A percentile compares a stretch with the other conserved stretches of the same genome.
These are phyloP conservation scores for Xenopus laevis DNA, from an alignment of 2,113 vertebrate species.

Conservation along the genomic window DNA sequence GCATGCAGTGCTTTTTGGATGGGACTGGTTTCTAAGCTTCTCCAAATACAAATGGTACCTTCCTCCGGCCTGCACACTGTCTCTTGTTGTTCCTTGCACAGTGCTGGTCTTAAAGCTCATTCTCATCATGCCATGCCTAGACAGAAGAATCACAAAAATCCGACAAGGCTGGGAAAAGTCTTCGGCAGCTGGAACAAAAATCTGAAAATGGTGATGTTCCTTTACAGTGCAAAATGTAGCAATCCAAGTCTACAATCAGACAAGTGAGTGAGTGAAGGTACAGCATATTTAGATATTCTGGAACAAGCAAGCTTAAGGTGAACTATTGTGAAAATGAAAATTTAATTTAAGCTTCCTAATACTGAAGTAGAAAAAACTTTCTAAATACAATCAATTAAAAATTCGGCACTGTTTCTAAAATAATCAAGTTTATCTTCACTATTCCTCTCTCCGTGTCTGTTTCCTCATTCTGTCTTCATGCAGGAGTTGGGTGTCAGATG, in stretches of 20 bases:
- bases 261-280: not conserved
- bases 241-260: no score
- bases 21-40: conserved; percentile 68
- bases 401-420: no score
- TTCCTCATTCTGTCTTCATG: no score
- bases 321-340: no score
- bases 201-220: conserved; percentile 52
- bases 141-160: conserved; percentile 71
- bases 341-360: no score
- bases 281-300: no score
- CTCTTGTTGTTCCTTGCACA: conserved; percentile 74
- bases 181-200: conserved; percentile 26
- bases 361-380: no score
- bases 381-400: no score
- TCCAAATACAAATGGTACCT: conserved; percentile 74
- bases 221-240: conserved; percentile 48
- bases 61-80: conserved; percentile 71
- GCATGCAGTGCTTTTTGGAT: conserved; percentile 76
- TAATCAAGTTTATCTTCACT: no score
- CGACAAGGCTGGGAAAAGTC: conserved; percentile 85
- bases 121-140: conserved; percentile 78
- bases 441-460: no score
- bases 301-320: no score
- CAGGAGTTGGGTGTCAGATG: no score
- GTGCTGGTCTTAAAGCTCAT: conserved; percentile 77